Base-by-base conservation (phyloP, 2,888 invertebrate species). In the Caenorhabditis sp. region DNA sequence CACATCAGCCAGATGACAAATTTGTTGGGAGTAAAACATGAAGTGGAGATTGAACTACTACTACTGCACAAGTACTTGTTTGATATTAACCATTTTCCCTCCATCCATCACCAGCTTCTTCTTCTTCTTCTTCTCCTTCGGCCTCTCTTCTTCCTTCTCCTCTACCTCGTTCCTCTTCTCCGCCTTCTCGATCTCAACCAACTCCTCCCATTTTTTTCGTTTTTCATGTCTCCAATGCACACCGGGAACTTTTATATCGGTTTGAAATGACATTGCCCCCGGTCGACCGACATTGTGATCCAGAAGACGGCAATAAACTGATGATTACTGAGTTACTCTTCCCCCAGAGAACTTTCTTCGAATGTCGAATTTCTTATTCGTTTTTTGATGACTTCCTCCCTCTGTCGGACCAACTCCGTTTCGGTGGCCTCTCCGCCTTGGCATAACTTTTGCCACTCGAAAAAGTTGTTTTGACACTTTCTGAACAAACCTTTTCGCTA, bases 281-380 rank as follows among this genome's bases (percentile, higher is more conserved):
- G 51, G 60, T 56, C 67, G 55, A 53, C 67, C 67, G 55, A 64
- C 70, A 62, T 55, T 56, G 67, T 69, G 78, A 78, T 77, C 69
- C 55, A 50, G 40, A 50, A 44, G 47, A 22, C 20, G 61, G 70
- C 78, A 78, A 78, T 78, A 78, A 78, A 78, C 78, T 65, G 64
- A 70, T 78, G 64, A 78, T 78, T 78, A 64, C 77, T 77, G 71
- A 56, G 32, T 71, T 68, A 69, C 77, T 60, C 70, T 53, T n/a
- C 28, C 40, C 35, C 40, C 22, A 26, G 44, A 58, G 51, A 58
- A 47, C 37, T 61, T 60, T 69, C 56, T 28, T 40, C 35, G 55
- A 44, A 58, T 51, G 51, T 55, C 26, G 51, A 51, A 71, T 53
- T 53, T 62, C 62, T 62, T 62, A 64, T 62, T 64, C 22, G 8